These are phyloP conservation scores for Periparus ater DNA, from an alignment of 2,797 vertebrate genomes.

Conservation along the genomic window DNA sequence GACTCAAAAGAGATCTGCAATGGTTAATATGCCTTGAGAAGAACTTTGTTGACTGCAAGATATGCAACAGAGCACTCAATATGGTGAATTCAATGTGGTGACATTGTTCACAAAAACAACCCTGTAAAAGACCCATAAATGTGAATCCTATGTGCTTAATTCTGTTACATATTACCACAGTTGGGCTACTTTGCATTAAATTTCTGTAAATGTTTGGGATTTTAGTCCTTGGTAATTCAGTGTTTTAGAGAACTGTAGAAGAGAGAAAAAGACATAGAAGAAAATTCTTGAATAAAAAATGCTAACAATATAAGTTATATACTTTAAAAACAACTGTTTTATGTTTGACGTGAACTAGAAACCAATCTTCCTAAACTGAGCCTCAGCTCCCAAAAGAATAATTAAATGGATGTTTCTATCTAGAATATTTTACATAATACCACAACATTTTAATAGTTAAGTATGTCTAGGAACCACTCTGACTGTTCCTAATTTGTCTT, in stretches of 20 bases:
- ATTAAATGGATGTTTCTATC: background rate
- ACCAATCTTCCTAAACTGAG: background rate
- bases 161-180: background rate
- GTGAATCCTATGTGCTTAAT: background rate
- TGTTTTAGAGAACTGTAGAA: background rate
- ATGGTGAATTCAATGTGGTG: background rate
- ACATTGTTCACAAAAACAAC: background rate
- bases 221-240: background rate
- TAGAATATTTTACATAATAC: background rate
- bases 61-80: background rate
- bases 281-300: background rate
- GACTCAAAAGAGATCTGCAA: background rate
- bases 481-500: background rate
- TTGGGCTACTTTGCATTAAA: background rate
- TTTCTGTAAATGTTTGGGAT: background rate
- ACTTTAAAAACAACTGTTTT: background rate
- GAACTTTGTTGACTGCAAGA: background rate
- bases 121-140: background rate
- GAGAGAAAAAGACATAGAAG: background rate
- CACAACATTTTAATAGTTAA: background rate
- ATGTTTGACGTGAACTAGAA: background rate
- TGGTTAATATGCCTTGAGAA: background rate
- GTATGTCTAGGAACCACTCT: background rate
- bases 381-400: background rate
- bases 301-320: accelerated